Base-by-base conservation (phyloP, 2,797 vertebrate genomes). In the Aplochiton taeniatus region DNA sequence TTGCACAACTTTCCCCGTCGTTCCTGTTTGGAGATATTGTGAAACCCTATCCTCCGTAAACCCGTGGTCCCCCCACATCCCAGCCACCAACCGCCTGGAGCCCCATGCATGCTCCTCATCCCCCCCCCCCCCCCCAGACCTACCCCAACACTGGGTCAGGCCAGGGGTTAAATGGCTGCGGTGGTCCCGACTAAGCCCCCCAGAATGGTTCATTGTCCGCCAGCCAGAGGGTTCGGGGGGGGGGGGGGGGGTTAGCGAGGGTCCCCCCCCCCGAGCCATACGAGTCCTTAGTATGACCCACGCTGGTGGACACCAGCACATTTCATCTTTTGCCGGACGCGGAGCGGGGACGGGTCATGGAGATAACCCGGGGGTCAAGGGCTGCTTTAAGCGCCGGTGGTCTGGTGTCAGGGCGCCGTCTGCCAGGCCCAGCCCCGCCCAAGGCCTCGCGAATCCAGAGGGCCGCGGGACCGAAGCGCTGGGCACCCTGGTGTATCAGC, bases 161-260 rank as follows among this genome's bases (percentile, higher is more conserved):
- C 83, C 84, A 85, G 84, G 75, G 89, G 90, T 92, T 90, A 92
- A 89, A 88, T 73, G 88, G 76, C 88, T 82, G 61, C 62, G 86
- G 79, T 85, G 76, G 85, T 88, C 86, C 86, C 68, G 49, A 70
- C 66, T 67, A 76, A 67, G 70, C 58, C 70, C 66, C 68, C 66
- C 73, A 88, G 88, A 93, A 89, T 83, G 87, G 80, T 68, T 81
- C 88, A 90, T 93, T 92, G 92, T 92, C 85, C 80, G 65, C 43
- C 46, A 19, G 58, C 45, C 31, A 53, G 61, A 66, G 63, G 61
- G 68, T 68, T 66, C 45, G 60, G 9, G 47, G 20, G 20, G 12
- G 80, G 85, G 69, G 73, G 61, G 67, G 71, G 44, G 42, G 70
- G 82, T 77, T 49, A 8, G 70, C 65, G 69, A 66, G 63, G 69